These are phyloP conservation scores for Nomada ruficornis DNA, from an alignment of 2,888 invertebrate species.

Conservation along the genomic window DNA sequence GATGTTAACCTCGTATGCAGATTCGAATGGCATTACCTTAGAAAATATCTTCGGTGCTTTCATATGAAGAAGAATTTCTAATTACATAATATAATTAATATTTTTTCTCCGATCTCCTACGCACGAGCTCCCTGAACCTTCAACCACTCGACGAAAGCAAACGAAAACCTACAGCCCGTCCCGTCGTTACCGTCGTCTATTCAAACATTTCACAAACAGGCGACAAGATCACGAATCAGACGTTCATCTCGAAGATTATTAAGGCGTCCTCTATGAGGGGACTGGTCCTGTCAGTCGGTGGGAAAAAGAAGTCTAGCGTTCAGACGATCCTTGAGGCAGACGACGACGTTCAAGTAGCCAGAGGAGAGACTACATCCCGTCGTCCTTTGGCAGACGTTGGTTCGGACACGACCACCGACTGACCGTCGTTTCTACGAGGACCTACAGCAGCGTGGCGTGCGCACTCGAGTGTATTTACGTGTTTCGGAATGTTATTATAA, in stretches of 20 bases:
- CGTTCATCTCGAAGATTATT: conserved; percentile 45
- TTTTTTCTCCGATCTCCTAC: too few species aligned
- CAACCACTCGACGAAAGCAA: neutral
- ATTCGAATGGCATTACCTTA: neutral
- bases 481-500: conserved; percentile 81
- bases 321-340: conserved; percentile 47
- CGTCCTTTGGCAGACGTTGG: conserved; percentile 61
- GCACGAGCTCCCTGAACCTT: neutral
- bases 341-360: conserved; percentile 64
- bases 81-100: too few species aligned
- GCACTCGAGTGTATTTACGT: conserved; percentile 80
- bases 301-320: conserved; percentile 28
- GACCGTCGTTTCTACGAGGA: conserved; percentile 71
- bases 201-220: neutral
- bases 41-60: neutral
- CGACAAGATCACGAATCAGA: neutral
- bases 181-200: neutral
- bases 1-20: neutral
- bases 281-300: neutral
- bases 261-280: conserved; percentile 34
- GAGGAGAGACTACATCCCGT: conserved; percentile 50
- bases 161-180: neutral
- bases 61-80: too few species aligned
- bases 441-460: conserved; percentile 78
- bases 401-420: conserved; percentile 58